Conservation (phyloP, 1,140 invertebrate species). For the Drosophila bocki region DNA sequence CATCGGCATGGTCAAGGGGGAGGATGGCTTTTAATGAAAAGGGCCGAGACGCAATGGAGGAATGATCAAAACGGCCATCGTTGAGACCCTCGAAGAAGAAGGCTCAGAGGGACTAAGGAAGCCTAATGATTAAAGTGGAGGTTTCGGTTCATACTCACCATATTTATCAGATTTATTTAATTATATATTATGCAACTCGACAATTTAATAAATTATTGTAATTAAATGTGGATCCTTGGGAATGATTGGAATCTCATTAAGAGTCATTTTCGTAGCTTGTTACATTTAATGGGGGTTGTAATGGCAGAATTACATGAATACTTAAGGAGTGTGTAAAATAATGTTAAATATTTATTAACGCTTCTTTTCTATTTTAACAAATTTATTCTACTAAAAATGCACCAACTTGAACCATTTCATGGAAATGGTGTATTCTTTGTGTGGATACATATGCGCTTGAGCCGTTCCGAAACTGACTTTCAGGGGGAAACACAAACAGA, state of each 20-base stretch:
- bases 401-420: conserved; percentile 20
- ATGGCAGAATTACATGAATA: conserved; percentile 3
- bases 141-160: conserved; percentile 6
- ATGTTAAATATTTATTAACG: neutral
- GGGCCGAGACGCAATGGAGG: conserved; percentile 10
- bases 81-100: neutral
- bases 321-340: neutral
- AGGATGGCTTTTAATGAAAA: conserved; percentile 7
- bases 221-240: neutral
- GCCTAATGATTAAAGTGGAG: conserved; percentile 14
- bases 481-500: conserved; percentile 34
- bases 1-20: conserved; percentile 2
- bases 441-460: conserved; percentile 10
- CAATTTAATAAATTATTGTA: conserved; percentile 11
- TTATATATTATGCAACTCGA: conserved; percentile 8
- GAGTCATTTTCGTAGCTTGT: conserved; percentile 10
- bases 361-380: neutral
- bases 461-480: conserved; percentile 9
- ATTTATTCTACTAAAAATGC: neutral
- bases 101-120: neutral
- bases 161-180: conserved; percentile 17
- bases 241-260: conserved; percentile 4
- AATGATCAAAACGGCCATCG: conserved; percentile 31
- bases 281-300: conserved; percentile 2
- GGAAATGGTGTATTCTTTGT: conserved; percentile 23